Base-by-base conservation (phyloP, 1,140 invertebrate species). In the Zaprionus davidi region DNA sequence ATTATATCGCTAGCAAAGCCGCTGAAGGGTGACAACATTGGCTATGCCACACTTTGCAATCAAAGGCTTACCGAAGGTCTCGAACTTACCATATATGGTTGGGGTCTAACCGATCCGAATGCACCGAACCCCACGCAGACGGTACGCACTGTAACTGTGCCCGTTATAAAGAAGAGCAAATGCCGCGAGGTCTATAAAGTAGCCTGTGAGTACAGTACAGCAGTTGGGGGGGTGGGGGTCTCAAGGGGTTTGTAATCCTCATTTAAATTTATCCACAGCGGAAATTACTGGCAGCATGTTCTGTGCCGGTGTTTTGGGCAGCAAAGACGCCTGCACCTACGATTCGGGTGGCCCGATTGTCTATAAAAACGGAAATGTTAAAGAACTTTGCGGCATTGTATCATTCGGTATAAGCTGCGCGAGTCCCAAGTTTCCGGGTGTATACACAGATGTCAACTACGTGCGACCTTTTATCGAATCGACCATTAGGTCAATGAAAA, bases 341-440 rank as follows among this genome's bases (percentile, higher is more conserved):
- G 90, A 91, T 31, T 91, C 90, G 7, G 90, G 90, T 15, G 90
- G 90, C 56, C 90, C 90, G 5, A 15, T 90, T 28, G 60, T 84
- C 7, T 73, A 62, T 57, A 1, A 62, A 6, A 15, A 9, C 1
- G 1, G 24, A 4, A 5, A 5, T n/a, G 36, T 1, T 46, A 64
- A 62, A 0, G 22, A 90, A 55, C 36, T 91, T 6, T 91, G 90
- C 15, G 90, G 90, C 26, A 79, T 91, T 20, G 84, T 91, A 4
- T 91, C 90, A 1, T 91, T 79, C 58, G 90, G 90, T 20, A 65
- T 87, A 13, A 66, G 90, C 17, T 92, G 90, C 58, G 90, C 85
- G 24, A 79, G 77, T 36, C 11, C 12, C 6, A 78, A 65, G 17
- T 88, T 44, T 73, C 81, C 90, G 0, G 90, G 90, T 12, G 86